phyloP scores from a whole-genome alignment of 1,140 invertebrate species.

The Bathynomus jamesi region DNA sequence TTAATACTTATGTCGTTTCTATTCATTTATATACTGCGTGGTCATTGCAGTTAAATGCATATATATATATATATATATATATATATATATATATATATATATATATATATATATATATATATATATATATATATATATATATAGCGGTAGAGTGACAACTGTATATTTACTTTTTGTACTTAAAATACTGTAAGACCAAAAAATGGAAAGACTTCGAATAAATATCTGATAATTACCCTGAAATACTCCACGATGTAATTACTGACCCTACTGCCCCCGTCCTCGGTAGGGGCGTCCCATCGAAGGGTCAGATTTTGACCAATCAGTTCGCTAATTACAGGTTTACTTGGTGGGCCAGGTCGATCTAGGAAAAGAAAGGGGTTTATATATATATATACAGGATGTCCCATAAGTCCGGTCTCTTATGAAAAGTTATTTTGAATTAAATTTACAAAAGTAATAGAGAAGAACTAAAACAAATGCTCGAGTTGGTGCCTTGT shows the following conservation, averaged over 20 bases:
- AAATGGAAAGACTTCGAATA: no score
- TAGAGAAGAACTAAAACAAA: no score
- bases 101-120: slow-evolving; percentile 3
- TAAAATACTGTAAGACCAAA: no score
- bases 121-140: slow-evolving; percentile 3
- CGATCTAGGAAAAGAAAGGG: slow-evolving; percentile 55
- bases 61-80: not conserved
- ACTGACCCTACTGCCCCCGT: slow-evolving; percentile 84
- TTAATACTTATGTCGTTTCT: no score
- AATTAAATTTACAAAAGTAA: no score
- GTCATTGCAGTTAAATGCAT: no score
- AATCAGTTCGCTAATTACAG: slow-evolving; percentile 62
- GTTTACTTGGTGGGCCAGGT: slow-evolving; percentile 73
- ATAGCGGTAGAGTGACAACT: not conserved
- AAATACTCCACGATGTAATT: slow-evolving; percentile 91
- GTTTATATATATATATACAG: no score
- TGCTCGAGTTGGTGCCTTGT: no score
- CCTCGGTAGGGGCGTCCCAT: slow-evolving; percentile 83
- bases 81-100: slow-evolving; percentile 3
- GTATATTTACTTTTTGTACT: no score
- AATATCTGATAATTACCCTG: slow-evolving; percentile 49
- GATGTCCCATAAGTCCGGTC: no score
- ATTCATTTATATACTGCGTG: no score
- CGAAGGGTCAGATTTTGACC: slow-evolving; percentile 46
- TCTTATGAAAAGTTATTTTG: no score